Percentiles rank a stretch among this genome's conserved stretches.
Conservation (phyloP, 2,113 vertebrate species). For the Cepphus grylle region DNA sequence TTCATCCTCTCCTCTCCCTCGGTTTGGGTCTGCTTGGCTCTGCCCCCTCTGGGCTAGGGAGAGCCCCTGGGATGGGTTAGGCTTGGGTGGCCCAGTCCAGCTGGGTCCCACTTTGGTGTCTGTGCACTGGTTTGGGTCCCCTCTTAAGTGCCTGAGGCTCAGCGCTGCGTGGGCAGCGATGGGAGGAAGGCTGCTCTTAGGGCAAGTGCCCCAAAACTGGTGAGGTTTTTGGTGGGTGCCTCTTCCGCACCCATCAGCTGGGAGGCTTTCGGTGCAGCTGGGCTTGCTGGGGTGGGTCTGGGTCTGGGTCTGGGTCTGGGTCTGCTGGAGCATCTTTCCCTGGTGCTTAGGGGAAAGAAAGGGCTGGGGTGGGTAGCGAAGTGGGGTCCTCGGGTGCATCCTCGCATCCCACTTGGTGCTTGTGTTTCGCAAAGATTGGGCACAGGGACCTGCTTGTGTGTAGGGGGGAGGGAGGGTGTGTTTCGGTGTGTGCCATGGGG, state of each 20-base stretch:
- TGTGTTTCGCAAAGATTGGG: neutral
- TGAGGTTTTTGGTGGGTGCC: neutral
- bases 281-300: neutral
- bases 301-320: neutral
- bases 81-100: neutral
- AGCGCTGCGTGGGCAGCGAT: accelerated
- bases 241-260: neutral
- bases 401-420: neutral
- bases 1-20: neutral
- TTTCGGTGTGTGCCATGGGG: accelerated
- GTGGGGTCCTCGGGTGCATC: neutral
- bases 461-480: neutral
- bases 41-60: neutral
- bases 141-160: neutral
- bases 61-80: accelerated
- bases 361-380: neutral
- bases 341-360: neutral
- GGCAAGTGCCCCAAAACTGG: neutral
- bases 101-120: neutral
- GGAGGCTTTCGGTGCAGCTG: neutral
- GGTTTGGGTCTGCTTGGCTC: neutral
- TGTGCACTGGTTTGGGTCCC: neutral
- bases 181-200: neutral
- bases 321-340: neutral
- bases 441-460: accelerated